Conservation (phyloP, 2,113 vertebrate species). For the Orycteropus afer region DNA sequence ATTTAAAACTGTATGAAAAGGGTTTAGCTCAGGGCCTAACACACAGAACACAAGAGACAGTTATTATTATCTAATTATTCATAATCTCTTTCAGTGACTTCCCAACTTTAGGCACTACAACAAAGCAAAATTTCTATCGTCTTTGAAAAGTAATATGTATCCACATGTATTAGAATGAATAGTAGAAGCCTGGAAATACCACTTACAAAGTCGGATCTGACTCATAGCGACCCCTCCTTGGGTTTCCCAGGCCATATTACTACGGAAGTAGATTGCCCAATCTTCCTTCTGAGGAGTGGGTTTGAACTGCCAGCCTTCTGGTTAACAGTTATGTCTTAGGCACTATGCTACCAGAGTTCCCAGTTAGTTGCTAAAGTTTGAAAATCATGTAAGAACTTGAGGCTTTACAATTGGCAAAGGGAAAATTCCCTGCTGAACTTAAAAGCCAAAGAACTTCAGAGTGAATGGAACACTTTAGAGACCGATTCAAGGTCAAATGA, state of each 20-base stretch:
- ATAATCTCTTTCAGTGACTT: background rate
- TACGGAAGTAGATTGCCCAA: no score
- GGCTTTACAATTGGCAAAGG: background rate
- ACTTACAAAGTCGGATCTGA: background rate
- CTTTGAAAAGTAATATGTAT: background rate
- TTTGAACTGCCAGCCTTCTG: no score
- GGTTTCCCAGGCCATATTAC: no score
- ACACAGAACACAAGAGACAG: background rate
- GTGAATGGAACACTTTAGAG: background rate
- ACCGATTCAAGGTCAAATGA: background rate
- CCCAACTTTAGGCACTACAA: background rate
- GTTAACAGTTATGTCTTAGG: no score
- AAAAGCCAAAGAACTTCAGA: slow-evolving; percentile 9
- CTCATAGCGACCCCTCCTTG: no score
- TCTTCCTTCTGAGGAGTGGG: no score
- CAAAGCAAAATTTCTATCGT: background rate
- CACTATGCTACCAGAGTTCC: no score
- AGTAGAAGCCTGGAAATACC: background rate
- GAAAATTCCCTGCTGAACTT: background rate
- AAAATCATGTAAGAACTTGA: slow-evolving; percentile 16
- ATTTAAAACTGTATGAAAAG: background rate
- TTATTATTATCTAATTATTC: background rate
- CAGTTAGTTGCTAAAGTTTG: background rate
- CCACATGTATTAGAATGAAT: background rate
- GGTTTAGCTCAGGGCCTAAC: background rate